Conservation (phyloP, 2,888 invertebrate genomes). For the Sialis lutaria region DNA sequence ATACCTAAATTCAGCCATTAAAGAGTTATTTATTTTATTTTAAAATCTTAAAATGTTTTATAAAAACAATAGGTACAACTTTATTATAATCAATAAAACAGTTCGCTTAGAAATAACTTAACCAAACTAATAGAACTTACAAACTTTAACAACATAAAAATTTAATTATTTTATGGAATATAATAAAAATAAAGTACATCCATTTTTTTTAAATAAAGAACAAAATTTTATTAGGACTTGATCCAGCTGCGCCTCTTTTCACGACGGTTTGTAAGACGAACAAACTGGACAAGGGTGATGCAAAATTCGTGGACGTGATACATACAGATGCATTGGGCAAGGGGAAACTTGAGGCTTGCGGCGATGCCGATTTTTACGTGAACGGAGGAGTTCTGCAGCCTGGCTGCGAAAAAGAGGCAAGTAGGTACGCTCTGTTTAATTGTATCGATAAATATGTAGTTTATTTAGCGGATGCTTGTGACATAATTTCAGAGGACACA, state of each 20-base stretch:
- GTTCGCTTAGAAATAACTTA: no score
- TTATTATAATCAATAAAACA: no score
- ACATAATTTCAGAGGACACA: no score
- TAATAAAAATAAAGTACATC: background rate
- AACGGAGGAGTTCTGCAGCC: slow-evolving; percentile 40
- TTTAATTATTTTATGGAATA: no score
- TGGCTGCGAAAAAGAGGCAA: slow-evolving; percentile 26
- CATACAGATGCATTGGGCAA: slow-evolving; percentile 41
- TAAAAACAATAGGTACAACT: no score
- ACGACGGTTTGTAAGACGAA: slow-evolving; percentile 25
- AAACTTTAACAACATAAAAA: no score
- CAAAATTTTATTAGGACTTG: slow-evolving; percentile 30
- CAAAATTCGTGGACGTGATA: slow-evolving; percentile 41
- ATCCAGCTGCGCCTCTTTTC: slow-evolving; percentile 47
- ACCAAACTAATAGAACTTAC: no score
- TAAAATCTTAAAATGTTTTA: no score
- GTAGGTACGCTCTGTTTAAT: no score
- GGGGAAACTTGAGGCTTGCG: slow-evolving; percentile 33
- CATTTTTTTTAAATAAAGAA: background rate
- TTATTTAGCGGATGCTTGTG: slow-evolving; percentile 23
- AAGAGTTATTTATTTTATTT: no score
- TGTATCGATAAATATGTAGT: slow-evolving; percentile 7
- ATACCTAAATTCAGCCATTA: no score
- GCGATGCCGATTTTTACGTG: slow-evolving; percentile 38
- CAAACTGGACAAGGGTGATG: slow-evolving; percentile 37